Base-by-base conservation (phyloP, 2,888 invertebrate genomes). In the Orchesella flavescens region DNA sequence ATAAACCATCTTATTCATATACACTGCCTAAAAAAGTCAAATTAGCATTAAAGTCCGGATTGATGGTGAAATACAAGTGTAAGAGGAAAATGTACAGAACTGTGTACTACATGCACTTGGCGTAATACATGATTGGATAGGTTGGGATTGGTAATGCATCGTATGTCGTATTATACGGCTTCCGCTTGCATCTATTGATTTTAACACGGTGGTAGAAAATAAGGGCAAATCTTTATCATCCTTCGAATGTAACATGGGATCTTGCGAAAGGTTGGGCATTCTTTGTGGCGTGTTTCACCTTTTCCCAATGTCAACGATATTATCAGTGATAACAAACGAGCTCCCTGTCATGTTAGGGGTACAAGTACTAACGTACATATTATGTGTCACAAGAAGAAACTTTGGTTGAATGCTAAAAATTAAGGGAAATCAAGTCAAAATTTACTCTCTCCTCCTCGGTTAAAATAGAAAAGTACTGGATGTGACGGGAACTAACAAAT, bases 381-480 rank as follows among this genome's bases (percentile, higher is more conserved):
- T 72, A 71, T 78, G 72, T 72, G 79, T 71, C 71, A 72, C 44
- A 55, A 17, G 72, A 55, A 72, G 46, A 57, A 80, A 44, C 34
- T 34, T 34, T 43, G 49, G 66, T 61, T n/a, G 66, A 80, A 73
- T 73, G 44, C 59, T 75, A 69, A 69, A 81, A 75, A 75, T 81
- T 74, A 75, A 49, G 68, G n/a, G 69, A 81, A 81, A 75, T 81
- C 74, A 81, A 81, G 49, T 44, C 73, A 68, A 63, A 63, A 69
- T 81, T 69, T 68, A 43, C 49, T 75, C 65, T 34, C 34, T 19
- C 34, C 74, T 34, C 34, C 21, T 49, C 74, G 53, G 79, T 71
- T 78, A 78, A 65, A 80, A 44, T 1, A 68, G 23, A 55, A 57
- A 80, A 65, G 13, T 19, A 44, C 23, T 63, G 63, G 63, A 24